These are phyloP conservation scores for Orthosia cruda DNA, from an alignment of 2,888 invertebrate species.

Conservation along the genomic window DNA sequence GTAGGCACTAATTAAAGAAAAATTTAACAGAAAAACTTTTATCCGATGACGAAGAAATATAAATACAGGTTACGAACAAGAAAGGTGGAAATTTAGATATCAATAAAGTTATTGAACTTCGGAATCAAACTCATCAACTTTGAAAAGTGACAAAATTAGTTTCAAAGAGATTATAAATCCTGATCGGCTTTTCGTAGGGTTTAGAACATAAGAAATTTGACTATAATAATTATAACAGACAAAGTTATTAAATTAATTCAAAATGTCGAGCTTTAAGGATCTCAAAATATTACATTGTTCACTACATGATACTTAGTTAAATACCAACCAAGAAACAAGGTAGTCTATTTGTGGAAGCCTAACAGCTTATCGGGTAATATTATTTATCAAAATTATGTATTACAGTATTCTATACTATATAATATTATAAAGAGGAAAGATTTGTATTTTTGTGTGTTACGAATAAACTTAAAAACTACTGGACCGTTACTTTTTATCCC, in stretches of 20 bases:
- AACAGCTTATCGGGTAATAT: background rate
- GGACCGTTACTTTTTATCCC: no score
- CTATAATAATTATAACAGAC: conserved; percentile 5
- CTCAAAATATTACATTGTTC: conserved; percentile 1
- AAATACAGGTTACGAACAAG: background rate
- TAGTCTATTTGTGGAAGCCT: no score
- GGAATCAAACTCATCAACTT: background rate
- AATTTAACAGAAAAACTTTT: background rate
- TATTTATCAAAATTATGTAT: no score
- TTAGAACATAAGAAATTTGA: background rate
- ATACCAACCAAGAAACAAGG: background rate
- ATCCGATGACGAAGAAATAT: background rate
- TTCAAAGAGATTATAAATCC: background rate
- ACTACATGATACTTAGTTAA: background rate
- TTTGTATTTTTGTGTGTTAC: no score
- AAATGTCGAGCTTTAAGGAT: background rate
- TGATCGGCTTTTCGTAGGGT: background rate
- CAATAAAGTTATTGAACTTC: background rate
- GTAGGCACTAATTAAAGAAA: background rate
- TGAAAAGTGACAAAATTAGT: no score
- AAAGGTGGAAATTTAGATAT: background rate
- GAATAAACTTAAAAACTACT: no score
- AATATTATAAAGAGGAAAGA: no score
- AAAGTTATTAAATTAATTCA: conserved; percentile 4
- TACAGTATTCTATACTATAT: no score